These are phyloP conservation scores for Drosophila formosana DNA, from an alignment of 2,888 invertebrate genomes.

Conservation along the genomic window DNA sequence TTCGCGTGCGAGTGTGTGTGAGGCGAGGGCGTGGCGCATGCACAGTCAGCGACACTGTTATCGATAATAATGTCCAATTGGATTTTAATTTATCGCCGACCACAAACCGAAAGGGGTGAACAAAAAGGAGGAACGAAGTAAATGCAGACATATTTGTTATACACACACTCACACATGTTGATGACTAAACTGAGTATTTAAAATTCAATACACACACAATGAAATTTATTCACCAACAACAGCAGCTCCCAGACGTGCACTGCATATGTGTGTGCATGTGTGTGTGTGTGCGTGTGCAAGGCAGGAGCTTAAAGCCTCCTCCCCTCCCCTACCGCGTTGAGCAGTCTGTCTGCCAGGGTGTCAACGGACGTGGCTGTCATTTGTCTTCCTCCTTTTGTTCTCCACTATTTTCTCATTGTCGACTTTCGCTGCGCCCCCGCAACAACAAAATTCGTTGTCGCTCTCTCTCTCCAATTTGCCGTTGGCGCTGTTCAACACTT, in stretches of 20 bases:
- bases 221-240: constrained; percentile 47
- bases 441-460: neutral
- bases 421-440: constrained; percentile 48
- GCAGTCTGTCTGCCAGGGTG: constrained; percentile 50
- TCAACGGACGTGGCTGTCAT: constrained; percentile 73
- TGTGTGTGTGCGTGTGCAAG: constrained; percentile 22
- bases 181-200: constrained; percentile 64
- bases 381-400: constrained; percentile 64
- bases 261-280: constrained; percentile 30
- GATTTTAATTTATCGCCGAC: constrained; percentile 46
- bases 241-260: constrained; percentile 52
- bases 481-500: constrained; percentile 32
- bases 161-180: constrained; percentile 8
- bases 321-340: neutral
- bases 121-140: constrained; percentile 5
- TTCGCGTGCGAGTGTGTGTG: constrained; percentile 19
- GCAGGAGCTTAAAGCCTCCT: constrained; percentile 43
- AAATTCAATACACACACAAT: constrained; percentile 54
- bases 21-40: constrained; percentile 53
- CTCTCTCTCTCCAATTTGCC: constrained; percentile 1
- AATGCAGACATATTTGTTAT: constrained; percentile 4
- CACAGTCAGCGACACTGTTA: constrained; percentile 28
- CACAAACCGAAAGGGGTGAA: neutral
- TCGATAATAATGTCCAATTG: constrained; percentile 56
- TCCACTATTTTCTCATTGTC: constrained; percentile 18